Percentiles rank a stretch among this genome's conserved stretches.
Evolutionary conservation across 1,140 invertebrate genomes (phyloP).

Genomic region (Daktulosphaira vitifoliae): DNA sequence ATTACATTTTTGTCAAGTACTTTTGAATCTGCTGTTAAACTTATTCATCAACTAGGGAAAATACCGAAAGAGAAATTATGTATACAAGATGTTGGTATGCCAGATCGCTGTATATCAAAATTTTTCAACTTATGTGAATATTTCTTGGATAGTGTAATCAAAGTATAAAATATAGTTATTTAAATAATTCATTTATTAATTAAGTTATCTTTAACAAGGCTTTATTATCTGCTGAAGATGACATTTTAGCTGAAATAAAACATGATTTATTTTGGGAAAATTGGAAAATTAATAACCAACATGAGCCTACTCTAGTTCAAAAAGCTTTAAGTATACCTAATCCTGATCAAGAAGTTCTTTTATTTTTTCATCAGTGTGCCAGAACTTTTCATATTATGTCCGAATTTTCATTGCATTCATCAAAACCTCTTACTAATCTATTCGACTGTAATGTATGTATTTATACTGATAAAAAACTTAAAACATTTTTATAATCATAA

Average conservation of each 20-base stretch:
- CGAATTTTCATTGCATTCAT: slow-evolving; percentile 63
- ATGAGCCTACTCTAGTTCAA: slow-evolving; percentile 50
- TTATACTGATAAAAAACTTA: not conserved
- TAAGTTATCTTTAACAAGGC: slow-evolving; percentile 14
- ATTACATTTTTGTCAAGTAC: slow-evolving; percentile 68
- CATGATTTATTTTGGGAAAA: slow-evolving; percentile 37
- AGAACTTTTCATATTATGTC: slow-evolving; percentile 68
- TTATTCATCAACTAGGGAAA: slow-evolving; percentile 83
- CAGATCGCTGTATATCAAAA: slow-evolving; percentile 54
- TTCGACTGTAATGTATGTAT: slow-evolving; percentile 61
- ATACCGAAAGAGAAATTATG: slow-evolving; percentile 75
- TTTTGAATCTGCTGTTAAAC: slow-evolving; percentile 60
- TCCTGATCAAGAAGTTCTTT: slow-evolving; percentile 64
- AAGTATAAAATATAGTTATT: slow-evolving; percentile 42
- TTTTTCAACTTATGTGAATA: slow-evolving; percentile 61
- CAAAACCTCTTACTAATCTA: slow-evolving; percentile 62
- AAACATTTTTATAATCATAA: too few species aligned
- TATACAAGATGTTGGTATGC: slow-evolving; percentile 62
- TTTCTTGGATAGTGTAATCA: slow-evolving; percentile 68
- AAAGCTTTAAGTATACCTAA: slow-evolving; percentile 65
- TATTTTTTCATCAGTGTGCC: slow-evolving; percentile 47
- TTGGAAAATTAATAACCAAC: slow-evolving; percentile 45
- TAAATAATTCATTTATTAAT: not conserved
- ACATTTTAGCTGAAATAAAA: slow-evolving; percentile 31
- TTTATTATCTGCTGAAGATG: slow-evolving; percentile 16